Conservation (phyloP, 2,888 invertebrate species). For the Lysandra coridon region DNA sequence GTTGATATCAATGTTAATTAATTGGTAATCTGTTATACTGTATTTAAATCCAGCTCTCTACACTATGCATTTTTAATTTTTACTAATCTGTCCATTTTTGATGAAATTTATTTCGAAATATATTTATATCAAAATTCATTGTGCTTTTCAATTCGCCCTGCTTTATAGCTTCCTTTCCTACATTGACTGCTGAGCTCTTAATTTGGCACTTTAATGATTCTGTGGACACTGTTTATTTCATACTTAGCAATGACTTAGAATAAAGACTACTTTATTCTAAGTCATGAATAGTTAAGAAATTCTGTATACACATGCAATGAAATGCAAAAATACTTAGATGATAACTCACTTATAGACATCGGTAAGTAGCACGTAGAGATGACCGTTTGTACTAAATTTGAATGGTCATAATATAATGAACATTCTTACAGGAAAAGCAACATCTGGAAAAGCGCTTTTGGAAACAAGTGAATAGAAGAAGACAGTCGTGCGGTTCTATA, state of each 20-base stretch:
- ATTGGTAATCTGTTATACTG: constrained; percentile 40
- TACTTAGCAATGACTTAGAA: neutral
- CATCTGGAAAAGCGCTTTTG: constrained; percentile 86
- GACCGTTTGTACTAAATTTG: neutral
- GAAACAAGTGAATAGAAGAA: constrained; percentile 88
- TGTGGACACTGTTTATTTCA: constrained; percentile 16
- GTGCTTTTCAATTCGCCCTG: constrained; percentile 74
- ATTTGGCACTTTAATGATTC: constrained; percentile 23
- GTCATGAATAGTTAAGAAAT: neutral
- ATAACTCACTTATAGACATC: neutral
- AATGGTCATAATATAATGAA: constrained; percentile 30
- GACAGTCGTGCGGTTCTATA: constrained; percentile 79
- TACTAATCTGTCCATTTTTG: constrained; percentile 73
- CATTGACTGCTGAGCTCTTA: constrained; percentile 29
- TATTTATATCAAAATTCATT: constrained; percentile 73
- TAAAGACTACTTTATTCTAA: neutral
- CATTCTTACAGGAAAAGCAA: constrained; percentile 84
- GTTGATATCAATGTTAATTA: constrained; percentile 44
- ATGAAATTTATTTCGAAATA: constrained; percentile 70
- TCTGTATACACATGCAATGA: neutral
- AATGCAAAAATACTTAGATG: neutral
- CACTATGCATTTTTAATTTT: constrained; percentile 54
- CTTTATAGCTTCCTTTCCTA: constrained; percentile 57
- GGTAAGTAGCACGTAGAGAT: constrained; percentile 17
- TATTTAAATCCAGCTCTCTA: constrained; percentile 71